Percentiles rank a stretch among this genome's conserved stretches.
phyloP scores from a whole-genome alignment of 2,888 invertebrate species.

The Digitonthophagus gazella region DNA sequence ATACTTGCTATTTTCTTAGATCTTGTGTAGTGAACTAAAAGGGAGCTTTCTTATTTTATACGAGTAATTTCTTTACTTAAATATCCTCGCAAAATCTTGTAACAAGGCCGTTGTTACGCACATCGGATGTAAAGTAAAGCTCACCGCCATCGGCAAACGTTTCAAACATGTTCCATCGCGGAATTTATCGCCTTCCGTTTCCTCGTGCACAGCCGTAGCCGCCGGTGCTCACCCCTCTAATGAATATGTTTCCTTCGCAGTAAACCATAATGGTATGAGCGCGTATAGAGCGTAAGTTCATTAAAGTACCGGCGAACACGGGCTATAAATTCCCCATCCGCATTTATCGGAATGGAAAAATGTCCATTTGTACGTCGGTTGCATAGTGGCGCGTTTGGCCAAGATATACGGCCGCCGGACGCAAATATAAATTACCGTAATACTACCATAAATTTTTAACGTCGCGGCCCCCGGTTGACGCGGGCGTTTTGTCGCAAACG shows the following conservation, averaged over 20 bases:
- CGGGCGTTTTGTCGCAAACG: not conserved
- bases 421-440: conserved; percentile 16
- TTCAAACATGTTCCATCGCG: conserved; percentile 6
- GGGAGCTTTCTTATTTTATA: too few relatives aligned
- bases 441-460: conserved; percentile 15
- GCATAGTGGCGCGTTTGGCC: not conserved
- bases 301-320: conserved; percentile 11
- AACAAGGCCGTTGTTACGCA: not conserved
- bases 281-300: conserved; percentile 14
- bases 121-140: not conserved
- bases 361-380: conserved; percentile 13
- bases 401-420: conserved; percentile 10
- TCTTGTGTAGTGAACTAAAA: too few relatives aligned
- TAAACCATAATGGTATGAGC: conserved; percentile 14
- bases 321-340: conserved; percentile 14
- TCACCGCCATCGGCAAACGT: not conserved
- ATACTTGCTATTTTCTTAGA: too few relatives aligned
- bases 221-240: conserved; percentile 6
- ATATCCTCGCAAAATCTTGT: too few relatives aligned
- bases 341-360: conserved; percentile 16
- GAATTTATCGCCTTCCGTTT: conserved; percentile 14
- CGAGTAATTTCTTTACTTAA: too few relatives aligned
- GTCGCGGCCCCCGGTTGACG: not conserved
- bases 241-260: conserved; percentile 15
- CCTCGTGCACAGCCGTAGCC: not conserved